A percentile compares a stretch with the other conserved stretches of the same genome.
phyloP scores from a whole-genome alignment of 2,888 invertebrate species.

The Ceriagrion tenellum region DNA sequence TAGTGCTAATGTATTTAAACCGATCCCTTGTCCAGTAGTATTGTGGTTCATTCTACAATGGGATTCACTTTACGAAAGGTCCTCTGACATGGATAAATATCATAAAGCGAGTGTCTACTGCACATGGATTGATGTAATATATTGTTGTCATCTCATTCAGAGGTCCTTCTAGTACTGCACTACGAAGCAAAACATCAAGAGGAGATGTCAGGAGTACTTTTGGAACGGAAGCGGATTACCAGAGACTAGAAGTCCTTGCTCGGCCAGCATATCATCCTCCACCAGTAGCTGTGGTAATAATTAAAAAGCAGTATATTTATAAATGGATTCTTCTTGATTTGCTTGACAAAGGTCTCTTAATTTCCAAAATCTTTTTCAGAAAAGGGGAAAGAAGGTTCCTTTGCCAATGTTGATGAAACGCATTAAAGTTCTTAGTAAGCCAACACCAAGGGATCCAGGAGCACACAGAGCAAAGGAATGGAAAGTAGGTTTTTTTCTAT shows the following conservation, averaged over 20 bases:
- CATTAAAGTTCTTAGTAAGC: background rate
- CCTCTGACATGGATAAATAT: too few species aligned
- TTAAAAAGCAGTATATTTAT: background rate
- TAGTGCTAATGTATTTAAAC: too few species aligned
- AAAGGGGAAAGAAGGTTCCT: background rate
- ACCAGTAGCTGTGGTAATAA: background rate
- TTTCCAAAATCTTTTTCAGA: background rate
- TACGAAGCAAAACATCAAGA: background rate
- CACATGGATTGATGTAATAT: too few species aligned
- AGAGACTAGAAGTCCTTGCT: background rate
- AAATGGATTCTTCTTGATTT: background rate
- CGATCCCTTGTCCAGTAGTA: too few species aligned
- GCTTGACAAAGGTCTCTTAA: background rate
- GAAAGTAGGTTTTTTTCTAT: background rate
- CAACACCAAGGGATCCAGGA: background rate
- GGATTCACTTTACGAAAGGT: too few species aligned
- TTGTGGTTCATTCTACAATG: too few species aligned
- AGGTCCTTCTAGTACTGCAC: background rate
- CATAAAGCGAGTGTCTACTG: too few species aligned
- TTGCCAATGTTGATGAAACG: background rate
- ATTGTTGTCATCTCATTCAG: background rate
- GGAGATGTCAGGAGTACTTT: background rate
- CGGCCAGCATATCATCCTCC: background rate
- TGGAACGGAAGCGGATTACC: background rate
- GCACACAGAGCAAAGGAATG: constrained; percentile 8